These are phyloP conservation scores for Ophion ventricosus DNA, from an alignment of 2,888 invertebrate genomes.

Conservation along the genomic window DNA sequence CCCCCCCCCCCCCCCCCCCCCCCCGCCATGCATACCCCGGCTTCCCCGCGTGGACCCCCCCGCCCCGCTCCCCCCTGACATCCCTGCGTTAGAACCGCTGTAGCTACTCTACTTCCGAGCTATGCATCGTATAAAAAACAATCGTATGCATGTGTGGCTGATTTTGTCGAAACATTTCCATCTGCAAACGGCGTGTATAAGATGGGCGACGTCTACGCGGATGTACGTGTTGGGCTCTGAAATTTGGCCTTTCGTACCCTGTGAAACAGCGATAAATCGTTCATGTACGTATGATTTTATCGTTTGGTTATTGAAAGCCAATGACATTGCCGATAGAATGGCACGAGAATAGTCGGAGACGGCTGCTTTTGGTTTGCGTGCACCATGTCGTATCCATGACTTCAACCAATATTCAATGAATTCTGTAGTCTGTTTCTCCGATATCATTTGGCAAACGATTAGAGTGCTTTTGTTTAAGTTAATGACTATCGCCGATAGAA, in stretches of 20 bases:
- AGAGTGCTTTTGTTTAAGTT: conserved; percentile 43
- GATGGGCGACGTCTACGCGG: conserved; percentile 61
- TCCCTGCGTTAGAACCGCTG: no score
- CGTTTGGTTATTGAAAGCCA: conserved; percentile 61
- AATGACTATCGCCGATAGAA: conserved; percentile 58
- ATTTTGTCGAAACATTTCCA: conserved; percentile 55
- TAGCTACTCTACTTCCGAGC: no score
- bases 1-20: no score
- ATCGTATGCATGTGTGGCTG: conserved; percentile 1
- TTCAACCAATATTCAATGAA: conserved; percentile 52
- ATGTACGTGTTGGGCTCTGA: conserved; percentile 29
- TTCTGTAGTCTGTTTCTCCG: conserved; percentile 50
- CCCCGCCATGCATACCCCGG: no score
- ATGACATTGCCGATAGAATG: conserved; percentile 52
- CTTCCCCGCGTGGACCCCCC: no score
- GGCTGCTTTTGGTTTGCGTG: conserved; percentile 43
- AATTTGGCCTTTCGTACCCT: background rate
- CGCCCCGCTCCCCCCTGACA: no score
- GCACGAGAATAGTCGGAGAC: conserved; percentile 55
- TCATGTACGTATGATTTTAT: conserved; percentile 49
- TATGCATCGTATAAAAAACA: background rate
- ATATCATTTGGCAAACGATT: conserved; percentile 62
- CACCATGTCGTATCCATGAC: conserved; percentile 50
- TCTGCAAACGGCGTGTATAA: conserved; percentile 57
- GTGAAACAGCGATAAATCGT: background rate